Base-by-base conservation (phyloP, 2,797 vertebrate species). In the Cyprinodon diabolis region DNA sequence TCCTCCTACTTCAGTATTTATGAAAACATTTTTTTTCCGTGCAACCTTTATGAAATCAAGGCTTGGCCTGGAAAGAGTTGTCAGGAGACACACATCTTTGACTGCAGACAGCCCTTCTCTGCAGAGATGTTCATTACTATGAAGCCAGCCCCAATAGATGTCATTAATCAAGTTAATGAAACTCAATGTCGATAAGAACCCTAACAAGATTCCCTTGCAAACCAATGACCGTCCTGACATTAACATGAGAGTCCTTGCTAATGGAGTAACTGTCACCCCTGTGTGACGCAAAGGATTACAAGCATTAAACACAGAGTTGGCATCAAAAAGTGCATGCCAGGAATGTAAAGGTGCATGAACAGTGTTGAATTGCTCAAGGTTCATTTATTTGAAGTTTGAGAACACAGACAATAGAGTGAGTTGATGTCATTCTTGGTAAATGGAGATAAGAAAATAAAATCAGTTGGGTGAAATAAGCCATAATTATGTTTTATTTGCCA, bases 121-220 rank as follows among this genome's bases (percentile, higher is more conserved):
- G 84, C 84, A 86, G 87, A 90, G 88, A 91, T 84, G 89, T 91
- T 92, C 86, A 94, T 92, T 90, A 91, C 82, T 86, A 80, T 84
- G 81, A 83, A 89, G 84, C 86, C 66, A 73, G 83, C 79, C 91
- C 85, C 88, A 84, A 85, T 88, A 91, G 89, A 89, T 78, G 87
- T 83, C 88, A 92, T 94, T 92, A 92, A 93, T 94, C 93, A 94
- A 91, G 86, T 90, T 94, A 94, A 93, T 92, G 91, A 93, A 92
- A 93, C 85, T 86, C 87, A 89, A 86, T 91, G 93, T 93, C 92
- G 90, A 92, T 93, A 90, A 88, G 80, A 84, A 70, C 75, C 83
- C 88, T 91, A 92, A 91, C 86, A 88, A 93, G 90, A 90, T 90
- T 82, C 80, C 84, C 85, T 78, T 60, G 80, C 87, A 88, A 88